Percentiles rank a stretch among this genome's conserved stretches.
These are phyloP conservation scores for Maniola jurtina DNA, from an alignment of 1,140 invertebrate genomes.

Conservation along the genomic window DNA sequence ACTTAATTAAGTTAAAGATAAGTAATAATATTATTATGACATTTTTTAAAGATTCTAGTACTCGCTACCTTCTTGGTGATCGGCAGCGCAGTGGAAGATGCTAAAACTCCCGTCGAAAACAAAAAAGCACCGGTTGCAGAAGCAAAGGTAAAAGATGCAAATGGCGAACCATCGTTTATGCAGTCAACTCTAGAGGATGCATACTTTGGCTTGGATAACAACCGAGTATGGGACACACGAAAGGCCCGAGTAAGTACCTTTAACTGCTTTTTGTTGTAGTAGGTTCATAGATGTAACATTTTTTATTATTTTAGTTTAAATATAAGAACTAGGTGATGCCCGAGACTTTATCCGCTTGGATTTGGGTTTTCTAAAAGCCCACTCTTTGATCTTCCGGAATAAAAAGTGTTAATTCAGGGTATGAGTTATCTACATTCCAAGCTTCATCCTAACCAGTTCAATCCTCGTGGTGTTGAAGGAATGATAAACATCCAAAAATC, in stretches of 20 bases:
- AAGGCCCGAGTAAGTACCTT: slow-evolving; percentile 10
- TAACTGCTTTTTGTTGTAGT: background rate
- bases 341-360: too few relatives aligned
- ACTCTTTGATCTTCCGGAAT: too few relatives aligned
- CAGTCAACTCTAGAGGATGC: slow-evolving; percentile 11
- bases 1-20: background rate
- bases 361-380: too few relatives aligned
- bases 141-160: slow-evolving; percentile 5
- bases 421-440: too few relatives aligned
- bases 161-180: slow-evolving; percentile 21
- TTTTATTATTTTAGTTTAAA: too few relatives aligned
- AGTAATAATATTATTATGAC: too few relatives aligned
- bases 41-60: slow-evolving; percentile 10
- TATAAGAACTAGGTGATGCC: too few relatives aligned
- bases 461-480: too few relatives aligned
- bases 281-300: background rate
- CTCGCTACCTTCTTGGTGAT: slow-evolving; percentile 13
- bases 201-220: slow-evolving; percentile 18
- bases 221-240: slow-evolving; percentile 3
- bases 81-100: background rate
- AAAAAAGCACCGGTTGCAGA: background rate
- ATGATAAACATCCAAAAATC: too few relatives aligned
- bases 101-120: background rate
- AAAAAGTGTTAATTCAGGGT: too few relatives aligned
- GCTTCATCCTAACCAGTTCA: too few relatives aligned